phyloP scores from a whole-genome alignment of 1,140 invertebrate genomes.

The Monomorium pharaonis region DNA sequence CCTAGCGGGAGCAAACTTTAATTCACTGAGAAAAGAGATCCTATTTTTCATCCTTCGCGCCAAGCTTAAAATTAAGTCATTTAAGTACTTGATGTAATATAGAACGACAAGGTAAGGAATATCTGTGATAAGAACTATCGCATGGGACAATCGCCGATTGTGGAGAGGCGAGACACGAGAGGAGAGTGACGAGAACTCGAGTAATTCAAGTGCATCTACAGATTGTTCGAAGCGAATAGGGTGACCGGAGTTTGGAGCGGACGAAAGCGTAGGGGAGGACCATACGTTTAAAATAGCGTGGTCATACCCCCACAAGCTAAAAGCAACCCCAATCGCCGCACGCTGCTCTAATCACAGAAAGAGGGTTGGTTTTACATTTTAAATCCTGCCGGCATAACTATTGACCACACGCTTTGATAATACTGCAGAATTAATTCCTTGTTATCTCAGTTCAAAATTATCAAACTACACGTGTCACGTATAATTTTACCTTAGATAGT shows the following conservation, averaged over 20 bases:
- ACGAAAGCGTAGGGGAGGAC: conserved; percentile 69
- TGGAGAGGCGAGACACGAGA: conserved; percentile 68
- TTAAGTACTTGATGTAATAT: background rate
- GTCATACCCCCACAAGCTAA: conserved; percentile 60
- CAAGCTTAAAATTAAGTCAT: background rate
- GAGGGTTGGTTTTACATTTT: conserved; percentile 82
- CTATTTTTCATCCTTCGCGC: background rate
- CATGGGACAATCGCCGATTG: conserved; percentile 77
- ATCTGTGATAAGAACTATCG: conserved; percentile 62
- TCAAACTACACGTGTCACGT: background rate
- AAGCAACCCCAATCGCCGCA: conserved; percentile 77
- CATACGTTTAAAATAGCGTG: conserved; percentile 82
- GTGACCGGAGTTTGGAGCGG: conserved; percentile 54
- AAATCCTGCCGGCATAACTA: conserved; percentile 50
- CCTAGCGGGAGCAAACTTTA: background rate
- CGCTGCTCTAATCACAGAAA: conserved; percentile 82
- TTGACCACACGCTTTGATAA: background rate
- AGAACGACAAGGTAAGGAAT: conserved; percentile 36
- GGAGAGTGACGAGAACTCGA: conserved; percentile 49
- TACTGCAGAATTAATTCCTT: background rate
- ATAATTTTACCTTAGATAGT: background rate
- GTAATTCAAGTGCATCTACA: conserved; percentile 71
- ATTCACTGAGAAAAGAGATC: background rate
- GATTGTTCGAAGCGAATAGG: conserved; percentile 78
- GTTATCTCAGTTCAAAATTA: background rate